Evolutionary conservation across 1,140 invertebrate genomes (phyloP).

Genomic region (Coenobita brevimanus): DNA sequence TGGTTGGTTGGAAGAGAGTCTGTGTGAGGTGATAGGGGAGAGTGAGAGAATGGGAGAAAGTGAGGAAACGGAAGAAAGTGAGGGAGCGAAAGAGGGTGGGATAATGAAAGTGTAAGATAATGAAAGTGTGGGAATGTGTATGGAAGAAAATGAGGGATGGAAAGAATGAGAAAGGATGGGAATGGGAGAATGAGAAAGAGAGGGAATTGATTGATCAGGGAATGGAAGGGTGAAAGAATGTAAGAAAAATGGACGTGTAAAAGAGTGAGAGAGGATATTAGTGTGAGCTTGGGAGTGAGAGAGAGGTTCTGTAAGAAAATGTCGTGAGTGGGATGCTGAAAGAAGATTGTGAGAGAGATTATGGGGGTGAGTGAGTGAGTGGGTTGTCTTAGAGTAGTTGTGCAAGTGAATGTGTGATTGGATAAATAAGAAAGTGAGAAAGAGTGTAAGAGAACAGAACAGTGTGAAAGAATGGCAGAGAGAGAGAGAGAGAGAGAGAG

Average conservation of each 20-base stretch:
- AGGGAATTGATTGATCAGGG: background rate
- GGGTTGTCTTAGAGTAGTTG: background rate
- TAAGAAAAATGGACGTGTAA: background rate
- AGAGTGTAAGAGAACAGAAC: background rate
- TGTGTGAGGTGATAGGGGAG: no score
- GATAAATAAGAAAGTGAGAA: background rate
- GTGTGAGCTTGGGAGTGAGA: background rate
- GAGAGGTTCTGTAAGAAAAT: background rate
- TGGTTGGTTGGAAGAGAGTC: no score
- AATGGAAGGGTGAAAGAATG: background rate
- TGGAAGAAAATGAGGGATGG: background rate
- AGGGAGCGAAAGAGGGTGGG: no score
- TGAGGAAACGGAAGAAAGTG: no score
- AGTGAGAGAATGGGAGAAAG: no score
- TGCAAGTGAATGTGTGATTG: background rate
- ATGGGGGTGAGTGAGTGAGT: background rate
- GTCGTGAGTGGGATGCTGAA: no score
- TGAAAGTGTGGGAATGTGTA: background rate
- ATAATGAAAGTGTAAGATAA: background rate
- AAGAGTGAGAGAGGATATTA: background rate
- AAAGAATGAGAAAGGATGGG: background rate
- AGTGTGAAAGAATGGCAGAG: background rate
- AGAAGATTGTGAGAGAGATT: background rate
- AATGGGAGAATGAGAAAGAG: background rate
- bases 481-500: slow-evolving; percentile 1